phyloP scores from a whole-genome alignment of 2,797 vertebrate species.

The Microhierax caerulescens region DNA sequence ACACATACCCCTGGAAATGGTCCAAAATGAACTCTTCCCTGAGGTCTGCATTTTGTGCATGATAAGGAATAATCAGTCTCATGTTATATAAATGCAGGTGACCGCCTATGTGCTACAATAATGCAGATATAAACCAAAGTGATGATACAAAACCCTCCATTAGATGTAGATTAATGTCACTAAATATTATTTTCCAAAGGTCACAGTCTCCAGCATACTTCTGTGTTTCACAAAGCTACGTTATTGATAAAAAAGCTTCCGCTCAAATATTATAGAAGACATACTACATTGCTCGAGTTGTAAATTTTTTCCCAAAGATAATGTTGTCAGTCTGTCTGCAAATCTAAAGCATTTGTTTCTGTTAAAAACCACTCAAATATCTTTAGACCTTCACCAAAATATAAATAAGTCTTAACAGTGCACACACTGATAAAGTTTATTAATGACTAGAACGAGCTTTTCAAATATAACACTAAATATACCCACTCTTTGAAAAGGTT shows the following conservation, averaged over 20 bases:
- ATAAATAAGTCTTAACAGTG: not conserved
- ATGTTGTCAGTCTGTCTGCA: not conserved
- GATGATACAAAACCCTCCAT: constrained; percentile 29
- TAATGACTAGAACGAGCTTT: not conserved
- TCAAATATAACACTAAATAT: not conserved
- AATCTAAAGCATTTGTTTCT: constrained; percentile 23
- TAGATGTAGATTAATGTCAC: constrained; percentile 49
- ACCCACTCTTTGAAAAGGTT: not conserved
- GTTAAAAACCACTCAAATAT: not conserved
- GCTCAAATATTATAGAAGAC: constrained; percentile 31
- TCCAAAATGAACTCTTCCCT: constrained; percentile 53
- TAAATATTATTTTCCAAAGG: constrained; percentile 49
- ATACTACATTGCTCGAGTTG: not conserved
- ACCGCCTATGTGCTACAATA: constrained; percentile 43
- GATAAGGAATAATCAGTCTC: constrained; percentile 66
- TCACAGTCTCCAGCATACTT: constrained; percentile 11
- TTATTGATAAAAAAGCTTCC: constrained; percentile 60
- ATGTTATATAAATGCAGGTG: constrained; percentile 58
- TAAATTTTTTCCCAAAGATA: not conserved
- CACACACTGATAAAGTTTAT: not conserved
- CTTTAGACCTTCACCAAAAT: not conserved
- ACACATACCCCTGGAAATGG: constrained; percentile 25
- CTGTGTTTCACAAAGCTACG: constrained; percentile 32
- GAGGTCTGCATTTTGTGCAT: constrained; percentile 20
- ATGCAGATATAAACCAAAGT: constrained; percentile 36